Base-by-base conservation (phyloP, 1,140 invertebrate species). In the Bombus turneri region DNA sequence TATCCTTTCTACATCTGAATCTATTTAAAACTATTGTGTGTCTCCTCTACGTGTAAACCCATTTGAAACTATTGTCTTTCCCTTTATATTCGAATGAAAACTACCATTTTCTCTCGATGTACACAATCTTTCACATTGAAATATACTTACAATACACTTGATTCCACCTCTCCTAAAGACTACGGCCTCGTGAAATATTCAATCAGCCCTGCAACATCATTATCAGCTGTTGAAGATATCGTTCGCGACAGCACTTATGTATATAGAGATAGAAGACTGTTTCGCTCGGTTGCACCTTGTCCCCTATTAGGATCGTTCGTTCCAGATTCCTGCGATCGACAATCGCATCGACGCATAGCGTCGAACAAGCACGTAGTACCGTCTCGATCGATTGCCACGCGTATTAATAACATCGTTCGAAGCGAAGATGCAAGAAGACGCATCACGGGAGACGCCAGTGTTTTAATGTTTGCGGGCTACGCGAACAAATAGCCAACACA, bases 331-430 rank as follows among this genome's bases (percentile, higher is more conserved):
- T 64, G 37, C 37, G 75, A 78, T 41, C 75, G 75, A 64, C 57
- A 78, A 31, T 64, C 57, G 18, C 53, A 28, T 15, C n/a, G 75
- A 62, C 37, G 59, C 28, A n/a, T 15, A 34, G 28, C 9, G 53
- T 62, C 3, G 13, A 28, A 78, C 18, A 47, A 22, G 3, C 74
- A 59, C 22, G 74, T 76, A 76, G 5, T 53, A n/a, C 3, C 37
- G 25, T 31, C 31, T 47, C 37, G 57, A 78, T 78, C 75, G 75
- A 78, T 64, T 31, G 28, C 28, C 59, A 15, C 37, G 62, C 37
- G 75, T 64, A 78, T 64, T 78, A 78, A 64, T 64, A 78, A 78
- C 75, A 41, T 31, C 15, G 62, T 78, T 34, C 57, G n/a, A 64
- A 13, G 8, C 37, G 41, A 15, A 10, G 28, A 31, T 5, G 69